Conservation (phyloP, 2,113 vertebrate species). For the Pluvialis apricaria region DNA sequence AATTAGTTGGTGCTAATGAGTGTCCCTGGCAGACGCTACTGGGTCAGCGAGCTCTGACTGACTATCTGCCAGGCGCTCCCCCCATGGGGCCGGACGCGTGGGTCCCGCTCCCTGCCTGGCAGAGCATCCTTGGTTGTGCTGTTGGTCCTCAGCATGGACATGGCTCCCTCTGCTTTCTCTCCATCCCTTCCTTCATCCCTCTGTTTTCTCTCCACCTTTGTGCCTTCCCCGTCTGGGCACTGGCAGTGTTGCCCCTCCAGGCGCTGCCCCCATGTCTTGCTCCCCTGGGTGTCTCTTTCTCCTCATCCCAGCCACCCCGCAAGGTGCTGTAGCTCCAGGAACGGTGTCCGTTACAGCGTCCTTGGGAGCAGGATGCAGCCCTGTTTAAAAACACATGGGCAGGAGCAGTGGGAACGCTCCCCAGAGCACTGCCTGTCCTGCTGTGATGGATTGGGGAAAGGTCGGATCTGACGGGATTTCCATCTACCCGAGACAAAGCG, state of each 20-base stretch:
- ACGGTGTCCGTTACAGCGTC: accelerated
- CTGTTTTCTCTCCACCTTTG: background rate
- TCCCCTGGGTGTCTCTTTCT: background rate
- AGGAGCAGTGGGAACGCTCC: accelerated
- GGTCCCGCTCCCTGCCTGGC: background rate
- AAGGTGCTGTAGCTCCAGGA: background rate
- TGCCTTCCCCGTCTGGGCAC: background rate
- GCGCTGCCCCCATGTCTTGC: background rate
- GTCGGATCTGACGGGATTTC: background rate
- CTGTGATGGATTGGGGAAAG: background rate
- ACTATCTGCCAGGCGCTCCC: background rate
- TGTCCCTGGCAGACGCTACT: background rate
- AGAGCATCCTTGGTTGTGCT: background rate
- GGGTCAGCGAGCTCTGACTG: background rate
- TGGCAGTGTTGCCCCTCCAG: background rate
- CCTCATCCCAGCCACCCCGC: background rate
- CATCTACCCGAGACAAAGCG: background rate
- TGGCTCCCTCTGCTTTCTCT: background rate
- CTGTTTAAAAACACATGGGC: background rate
- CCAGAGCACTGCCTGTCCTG: background rate
- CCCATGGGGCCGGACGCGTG: accelerated
- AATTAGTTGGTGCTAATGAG: background rate
- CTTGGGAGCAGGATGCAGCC: background rate
- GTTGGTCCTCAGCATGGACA: accelerated
- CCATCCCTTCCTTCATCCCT: background rate